A percentile compares a stretch with the other conserved stretches of the same genome.
Conservation (phyloP, 1,140 invertebrate species). For the Monomorium pharaonis region DNA sequence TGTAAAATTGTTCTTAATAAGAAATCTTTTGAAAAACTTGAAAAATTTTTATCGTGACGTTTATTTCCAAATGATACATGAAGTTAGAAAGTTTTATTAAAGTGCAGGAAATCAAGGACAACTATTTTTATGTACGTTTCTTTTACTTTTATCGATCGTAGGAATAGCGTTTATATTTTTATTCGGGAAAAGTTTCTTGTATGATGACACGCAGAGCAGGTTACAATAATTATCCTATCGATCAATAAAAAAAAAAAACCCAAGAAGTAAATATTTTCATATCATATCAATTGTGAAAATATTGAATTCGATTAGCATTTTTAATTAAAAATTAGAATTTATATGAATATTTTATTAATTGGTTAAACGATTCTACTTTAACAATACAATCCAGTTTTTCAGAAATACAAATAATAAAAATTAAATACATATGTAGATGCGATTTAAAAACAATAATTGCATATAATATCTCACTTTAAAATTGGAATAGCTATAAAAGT, state of each 20-base stretch:
- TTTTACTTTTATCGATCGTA: not conserved
- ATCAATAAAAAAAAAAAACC: conserved; percentile 18
- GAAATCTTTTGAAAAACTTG: not conserved
- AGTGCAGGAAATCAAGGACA: not conserved
- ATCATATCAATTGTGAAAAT: not conserved
- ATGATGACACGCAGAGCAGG: not conserved
- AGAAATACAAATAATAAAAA: conserved; percentile 18
- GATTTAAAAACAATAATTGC: not conserved
- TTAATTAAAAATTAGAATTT: conserved; percentile 28
- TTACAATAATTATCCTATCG: conserved; percentile 60
- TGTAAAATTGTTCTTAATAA: not conserved
- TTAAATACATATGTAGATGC: not conserved
- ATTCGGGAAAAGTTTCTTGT: not conserved
- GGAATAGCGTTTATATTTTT: not conserved
- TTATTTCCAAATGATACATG: not conserved
- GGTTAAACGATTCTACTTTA: conserved; percentile 49
- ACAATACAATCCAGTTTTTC: not conserved
- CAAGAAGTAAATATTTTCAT: not conserved
- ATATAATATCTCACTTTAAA: not conserved
- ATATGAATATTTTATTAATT: conserved; percentile 50
- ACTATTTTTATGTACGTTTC: not conserved
- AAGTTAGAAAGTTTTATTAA: not conserved
- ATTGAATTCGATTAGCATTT: conserved; percentile 69
- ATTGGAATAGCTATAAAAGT: not conserved
- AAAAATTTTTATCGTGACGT: not conserved